These are phyloP conservation scores for Drosophila seguyi DNA, from an alignment of 1,140 invertebrate species.

Conservation along the genomic window DNA sequence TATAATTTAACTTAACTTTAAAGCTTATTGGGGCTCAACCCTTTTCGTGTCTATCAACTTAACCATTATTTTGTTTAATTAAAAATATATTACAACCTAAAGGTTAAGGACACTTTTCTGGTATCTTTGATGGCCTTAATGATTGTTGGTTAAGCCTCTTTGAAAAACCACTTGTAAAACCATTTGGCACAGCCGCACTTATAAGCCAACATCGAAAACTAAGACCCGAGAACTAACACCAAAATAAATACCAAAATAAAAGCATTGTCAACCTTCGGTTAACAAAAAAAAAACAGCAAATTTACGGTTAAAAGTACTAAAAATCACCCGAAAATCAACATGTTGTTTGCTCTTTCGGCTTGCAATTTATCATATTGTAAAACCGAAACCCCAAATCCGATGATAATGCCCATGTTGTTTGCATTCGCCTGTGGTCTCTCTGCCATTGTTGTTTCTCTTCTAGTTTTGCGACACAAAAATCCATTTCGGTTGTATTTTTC, in stretches of 20 bases:
- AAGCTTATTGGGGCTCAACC: background rate
- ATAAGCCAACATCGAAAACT: conserved; percentile 4
- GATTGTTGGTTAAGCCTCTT: conserved; percentile 19
- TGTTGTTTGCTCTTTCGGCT: conserved; percentile 25
- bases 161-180: conserved; percentile 28
- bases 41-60: background rate
- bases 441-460: conserved; percentile 21
- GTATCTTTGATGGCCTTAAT: conserved; percentile 28
- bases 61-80: background rate
- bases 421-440: conserved; percentile 40
- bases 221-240: conserved; percentile 20
- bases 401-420: conserved; percentile 57
- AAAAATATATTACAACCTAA: background rate
- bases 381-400: conserved; percentile 50
- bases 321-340: conserved; percentile 46
- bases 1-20: background rate
- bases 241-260: conserved; percentile 33
- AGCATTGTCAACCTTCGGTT: conserved; percentile 63
- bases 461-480: conserved; percentile 40
- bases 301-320: conserved; percentile 49
- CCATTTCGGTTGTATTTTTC: conserved; percentile 32
- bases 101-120: conserved; percentile 31
- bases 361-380: conserved; percentile 63
- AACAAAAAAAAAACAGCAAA: conserved; percentile 27
- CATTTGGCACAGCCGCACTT: conserved; percentile 39